Evolutionary conservation across 2,888 invertebrate species (phyloP).

Genomic region (Tetragonisca angustula): DNA sequence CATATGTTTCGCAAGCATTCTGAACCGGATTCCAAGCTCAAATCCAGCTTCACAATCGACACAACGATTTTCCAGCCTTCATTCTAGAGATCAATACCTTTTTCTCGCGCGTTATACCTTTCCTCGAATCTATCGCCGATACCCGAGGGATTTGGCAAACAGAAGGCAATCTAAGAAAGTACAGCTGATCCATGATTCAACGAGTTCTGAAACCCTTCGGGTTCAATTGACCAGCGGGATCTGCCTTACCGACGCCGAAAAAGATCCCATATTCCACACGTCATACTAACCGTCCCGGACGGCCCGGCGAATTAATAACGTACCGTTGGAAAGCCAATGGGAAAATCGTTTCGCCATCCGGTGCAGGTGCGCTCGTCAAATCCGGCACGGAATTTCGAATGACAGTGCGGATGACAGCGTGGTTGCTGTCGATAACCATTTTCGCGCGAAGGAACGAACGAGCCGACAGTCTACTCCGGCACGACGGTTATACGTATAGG

Average conservation of each 20-base stretch:
- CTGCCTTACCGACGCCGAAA: not conserved
- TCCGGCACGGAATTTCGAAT: slow-evolving; percentile 21
- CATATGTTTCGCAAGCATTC: too few species aligned
- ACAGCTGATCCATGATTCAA: not conserved
- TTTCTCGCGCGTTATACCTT: not conserved
- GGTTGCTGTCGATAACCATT: slow-evolving; percentile 47
- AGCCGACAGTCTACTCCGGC: slow-evolving; percentile 11
- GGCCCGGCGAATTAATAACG: slow-evolving; percentile 45
- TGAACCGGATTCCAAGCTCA: too few species aligned
- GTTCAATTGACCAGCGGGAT: not conserved
- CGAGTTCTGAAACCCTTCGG: not conserved
- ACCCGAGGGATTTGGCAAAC: too few species aligned
- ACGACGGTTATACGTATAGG: not conserved
- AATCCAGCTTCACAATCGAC: too few species aligned
- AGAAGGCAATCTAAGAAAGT: too few species aligned
- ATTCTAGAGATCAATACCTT: not conserved
- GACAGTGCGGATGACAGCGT: slow-evolving; percentile 36
- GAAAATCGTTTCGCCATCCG: slow-evolving; percentile 32
- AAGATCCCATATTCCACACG: not conserved
- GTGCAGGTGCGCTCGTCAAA: slow-evolving; percentile 37
- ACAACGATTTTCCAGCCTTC: not conserved
- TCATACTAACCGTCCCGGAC: not conserved
- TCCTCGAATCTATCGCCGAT: not conserved
- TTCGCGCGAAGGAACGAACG: slow-evolving; percentile 28
- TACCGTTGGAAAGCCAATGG: slow-evolving; percentile 21